Evolutionary conservation across 2,797 vertebrate species (phyloP).

Genomic region (Serranus cabrilla): DNA sequence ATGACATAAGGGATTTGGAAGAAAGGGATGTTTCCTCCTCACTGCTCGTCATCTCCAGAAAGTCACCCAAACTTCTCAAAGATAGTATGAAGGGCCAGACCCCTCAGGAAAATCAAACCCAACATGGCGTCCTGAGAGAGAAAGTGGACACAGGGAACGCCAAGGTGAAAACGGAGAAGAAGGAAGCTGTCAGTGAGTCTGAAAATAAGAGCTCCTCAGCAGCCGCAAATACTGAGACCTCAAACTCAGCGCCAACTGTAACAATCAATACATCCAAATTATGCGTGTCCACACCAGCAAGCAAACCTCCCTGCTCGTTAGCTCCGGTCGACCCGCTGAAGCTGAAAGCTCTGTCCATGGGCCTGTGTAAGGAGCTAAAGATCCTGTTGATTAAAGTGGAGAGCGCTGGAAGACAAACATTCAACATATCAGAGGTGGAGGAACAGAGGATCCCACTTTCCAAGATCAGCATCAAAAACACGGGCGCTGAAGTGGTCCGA

Average conservation of each 20-base stretch:
- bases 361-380: conserved; percentile 91
- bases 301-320: conserved; percentile 48
- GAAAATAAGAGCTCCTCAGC: conserved; percentile 48
- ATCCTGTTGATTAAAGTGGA: conserved; percentile 91
- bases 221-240: conserved; percentile 36
- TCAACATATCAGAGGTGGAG: conserved; percentile 89
- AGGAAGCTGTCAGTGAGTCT: conserved; percentile 44
- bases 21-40: conserved; percentile 48
- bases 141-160: conserved; percentile 60
- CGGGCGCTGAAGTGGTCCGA: conserved; percentile 86
- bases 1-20: conserved; percentile 40
- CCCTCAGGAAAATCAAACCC: conserved; percentile 83
- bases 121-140: conserved; percentile 77
- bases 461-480: conserved; percentile 88
- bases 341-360: conserved; percentile 88
- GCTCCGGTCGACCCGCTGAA: conserved; percentile 87
- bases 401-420: conserved; percentile 87
- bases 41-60: conserved; percentile 41
- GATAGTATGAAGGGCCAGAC: conserved; percentile 78
- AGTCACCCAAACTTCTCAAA: conserved; percentile 65
- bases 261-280: conserved; percentile 58
- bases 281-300: conserved; percentile 39
- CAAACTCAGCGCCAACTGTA: conserved; percentile 40
- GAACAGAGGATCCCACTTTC: conserved; percentile 83
- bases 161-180: conserved; percentile 40